Conservation (phyloP, 2,888 invertebrate species). For the Holacanthella duospinosa region DNA sequence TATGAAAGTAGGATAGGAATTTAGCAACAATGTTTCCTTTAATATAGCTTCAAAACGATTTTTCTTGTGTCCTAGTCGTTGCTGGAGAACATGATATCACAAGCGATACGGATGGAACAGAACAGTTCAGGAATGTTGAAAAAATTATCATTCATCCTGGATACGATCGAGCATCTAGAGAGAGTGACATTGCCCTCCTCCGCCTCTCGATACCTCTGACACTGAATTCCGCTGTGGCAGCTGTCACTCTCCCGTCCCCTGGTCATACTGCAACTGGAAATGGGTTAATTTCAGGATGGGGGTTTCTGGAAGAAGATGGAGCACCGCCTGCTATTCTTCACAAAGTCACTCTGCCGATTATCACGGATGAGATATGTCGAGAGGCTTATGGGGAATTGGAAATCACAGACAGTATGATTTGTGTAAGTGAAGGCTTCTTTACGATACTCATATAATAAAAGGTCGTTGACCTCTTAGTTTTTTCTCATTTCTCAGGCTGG, state of each 20-base stretch:
- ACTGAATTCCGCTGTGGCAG: constrained; percentile 31
- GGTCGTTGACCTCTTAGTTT: neutral
- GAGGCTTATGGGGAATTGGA: constrained; percentile 14
- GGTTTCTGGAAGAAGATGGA: constrained; percentile 28
- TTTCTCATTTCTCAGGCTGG: constrained; percentile 10
- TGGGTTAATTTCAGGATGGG: constrained; percentile 39
- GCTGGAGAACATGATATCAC: constrained; percentile 17
- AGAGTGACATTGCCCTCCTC: constrained; percentile 43
- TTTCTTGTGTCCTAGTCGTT: constrained; percentile 5
- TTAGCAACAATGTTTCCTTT: neutral
- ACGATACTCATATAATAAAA: neutral
- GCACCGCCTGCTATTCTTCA: constrained; percentile 15
- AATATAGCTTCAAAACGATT: neutral
- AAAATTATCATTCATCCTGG: constrained; percentile 12
- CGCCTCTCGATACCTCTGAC: constrained; percentile 34
- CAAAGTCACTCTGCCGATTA: constrained; percentile 19
- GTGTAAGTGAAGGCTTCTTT: too few species aligned
- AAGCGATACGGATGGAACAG: constrained; percentile 7
- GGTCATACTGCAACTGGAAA: constrained; percentile 12
- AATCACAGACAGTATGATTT: constrained; percentile 24
- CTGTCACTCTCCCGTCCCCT: constrained; percentile 35
- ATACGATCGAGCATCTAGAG: constrained; percentile 21
- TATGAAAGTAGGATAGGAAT: neutral
- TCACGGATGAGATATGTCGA: constrained; percentile 17
- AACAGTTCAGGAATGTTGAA: constrained; percentile 6